Evolutionary conservation across 2,888 invertebrate genomes (phyloP), one percentile per base, ranked within the genome.

Genomic region (Entomobrya proxima): DNA sequence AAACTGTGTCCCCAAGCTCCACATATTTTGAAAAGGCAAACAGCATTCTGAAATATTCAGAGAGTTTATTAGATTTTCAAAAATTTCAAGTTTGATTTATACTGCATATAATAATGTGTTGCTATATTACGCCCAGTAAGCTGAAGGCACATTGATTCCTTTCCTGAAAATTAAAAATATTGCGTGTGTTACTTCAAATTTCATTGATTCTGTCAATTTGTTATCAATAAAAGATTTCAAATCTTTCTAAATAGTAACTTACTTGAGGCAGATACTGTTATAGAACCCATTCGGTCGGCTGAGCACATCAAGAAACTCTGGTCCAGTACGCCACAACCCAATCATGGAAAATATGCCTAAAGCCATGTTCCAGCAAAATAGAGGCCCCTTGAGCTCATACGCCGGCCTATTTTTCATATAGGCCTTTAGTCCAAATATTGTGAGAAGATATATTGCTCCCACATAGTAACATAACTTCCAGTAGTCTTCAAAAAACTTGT

Each of bases 331-430:
- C 4, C 74, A 91, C 61, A 92, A 92, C 83, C 93, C 94, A 83
- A 92, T 91, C 74, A 92, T 93, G 91, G 93, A 93, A 91, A 94
- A 94, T 11, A 93, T 86, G 7, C 93, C 93, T 85, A 94, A 91
- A 37, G 92, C 6, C 24, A 92, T 90, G 90, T 94, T 94, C 94
- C 94, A 94, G 15, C 92, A 52, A 40, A 92, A 92, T 7, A 94
- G 91, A 4, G 92, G 92, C 5, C 91, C 90, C 50, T 93, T 91
- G 35, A 94, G 91, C 40, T 92, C 92, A 90, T 92, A 93, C 4
- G 92, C 91, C 37, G 92, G 91, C 30, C 93, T 91, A 5, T 91
- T 91, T 64, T 91, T 91, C 94, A 94, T 94, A 86, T 92, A 93
- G 55, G 91, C 91, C 86, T 92, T 92, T 15, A 93, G 93, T 50